Percentiles rank a stretch among this genome's conserved stretches.
Evolutionary conservation across 2,797 vertebrate species (phyloP).

Genomic region (Brachyrhaphis roseni): DNA sequence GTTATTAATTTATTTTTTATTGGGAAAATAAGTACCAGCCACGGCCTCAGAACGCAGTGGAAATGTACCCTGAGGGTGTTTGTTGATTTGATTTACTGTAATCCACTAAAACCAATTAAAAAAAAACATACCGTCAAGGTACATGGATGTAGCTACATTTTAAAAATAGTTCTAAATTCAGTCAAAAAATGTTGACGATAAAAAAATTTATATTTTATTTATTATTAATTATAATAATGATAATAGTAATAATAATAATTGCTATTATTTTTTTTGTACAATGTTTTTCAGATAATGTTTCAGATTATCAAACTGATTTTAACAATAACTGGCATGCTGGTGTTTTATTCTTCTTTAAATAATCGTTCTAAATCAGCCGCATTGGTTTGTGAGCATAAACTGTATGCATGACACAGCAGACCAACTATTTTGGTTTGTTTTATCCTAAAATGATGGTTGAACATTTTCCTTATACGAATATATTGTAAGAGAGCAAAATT

Average conservation of each 20-base stretch:
- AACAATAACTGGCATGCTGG: background rate
- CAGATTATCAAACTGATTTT: background rate
- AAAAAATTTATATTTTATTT: background rate
- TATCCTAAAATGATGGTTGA: background rate
- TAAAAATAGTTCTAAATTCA: background rate
- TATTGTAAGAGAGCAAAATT: background rate
- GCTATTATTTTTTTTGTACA: too few relatives aligned
- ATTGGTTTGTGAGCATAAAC: background rate
- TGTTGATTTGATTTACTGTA: conserved; percentile 11
- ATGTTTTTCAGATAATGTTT: background rate
- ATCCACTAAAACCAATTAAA: background rate
- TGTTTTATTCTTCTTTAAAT: background rate
- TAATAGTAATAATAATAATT: too few relatives aligned
- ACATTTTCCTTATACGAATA: background rate
- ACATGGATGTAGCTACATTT: background rate
- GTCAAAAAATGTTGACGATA: background rate
- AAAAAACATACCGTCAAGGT: background rate
- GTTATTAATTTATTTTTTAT: background rate
- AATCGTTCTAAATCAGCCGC: background rate
- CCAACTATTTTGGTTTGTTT: background rate
- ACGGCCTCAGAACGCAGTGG: background rate
- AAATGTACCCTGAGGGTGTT: background rate
- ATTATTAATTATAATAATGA: too few relatives aligned
- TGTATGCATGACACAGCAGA: background rate
- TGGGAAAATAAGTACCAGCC: background rate